Base-by-base conservation (phyloP, 2,888 invertebrate genomes). In the Chymomyza caudatula region DNA sequence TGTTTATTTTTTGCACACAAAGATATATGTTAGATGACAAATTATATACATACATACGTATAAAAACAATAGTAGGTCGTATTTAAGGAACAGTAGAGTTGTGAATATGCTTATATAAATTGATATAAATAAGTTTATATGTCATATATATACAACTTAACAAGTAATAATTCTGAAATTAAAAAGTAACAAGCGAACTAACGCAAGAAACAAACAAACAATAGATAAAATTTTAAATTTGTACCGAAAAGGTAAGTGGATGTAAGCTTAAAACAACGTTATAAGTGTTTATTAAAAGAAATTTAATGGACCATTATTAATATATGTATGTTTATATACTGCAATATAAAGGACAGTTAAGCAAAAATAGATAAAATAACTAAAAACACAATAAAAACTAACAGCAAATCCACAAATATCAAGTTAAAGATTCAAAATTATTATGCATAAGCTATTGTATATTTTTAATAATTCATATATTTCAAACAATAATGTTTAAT, bases 21-120 rank as follows among this genome's bases (percentile, higher is more conserved):
- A 47, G 13, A 47, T 47, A 13, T 6, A 37, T 37, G 29, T 37
- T 37, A 37, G 29, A 11, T 37, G 11, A 25, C n/a, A 22, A 5
- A 22, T 13, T 20, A 51, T 19, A 20, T 51, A 13, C 22, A 22
- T 51, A 51, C 19, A 51, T 6, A 52, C 4, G 6, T 52, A 52
- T 19, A 13, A 23, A 54, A 55, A 55, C 42, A 29, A 47, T 17
- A 51, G 11, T 75, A 68, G 71, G 65, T 67, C 62, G 65, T 79
- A 76, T 67, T 55, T 74, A 78, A 77, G 82, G 69, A 78, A 79
- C 74, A 71, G 82, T 82, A 82, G 81, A 78, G 81, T 82, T 82
- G 81, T 82, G 81, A 82, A 78, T 79, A 78, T 70, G 66, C 73
- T 69, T 37, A 37, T 37, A 11, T 11, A 37, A 37, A 11, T 37